Base-by-base conservation (phyloP, 2,888 invertebrate species). In the Agrochola litura region DNA sequence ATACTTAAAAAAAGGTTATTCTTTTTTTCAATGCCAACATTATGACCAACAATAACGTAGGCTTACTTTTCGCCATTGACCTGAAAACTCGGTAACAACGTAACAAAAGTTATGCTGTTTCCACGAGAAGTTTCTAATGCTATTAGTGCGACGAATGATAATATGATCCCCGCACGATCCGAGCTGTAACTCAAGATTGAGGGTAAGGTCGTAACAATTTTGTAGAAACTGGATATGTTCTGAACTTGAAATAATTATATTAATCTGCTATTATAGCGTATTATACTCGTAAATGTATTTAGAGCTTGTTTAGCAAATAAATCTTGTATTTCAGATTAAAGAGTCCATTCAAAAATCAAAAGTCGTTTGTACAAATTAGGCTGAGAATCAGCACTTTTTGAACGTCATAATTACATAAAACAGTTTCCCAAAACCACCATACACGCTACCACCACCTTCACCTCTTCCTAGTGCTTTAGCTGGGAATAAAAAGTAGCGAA, bases 81-180 rank as follows among this genome's bases (percentile, higher is more conserved):
- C 86, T 75, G 71, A 61, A 81, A 86, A 86, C 79, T 81, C 61
- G 6, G 65, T 78, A 86, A 84, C 76, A 79, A 68, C 60, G 70
- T 87, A 70, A 73, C 75, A 72, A 75, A 88, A 86, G 77, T 86
- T 86, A 60, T 37, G 66, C 76, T 78, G 79, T 76, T 75, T 72
- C 46, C 54, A 64, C 63, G 30, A 49, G 71, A 77, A 80, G 65
- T 83, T 85, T 19, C n/a, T 78, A 73, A 85, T 64, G 37, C 71
- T 72, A 77, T 87, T 87, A 78, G 66, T 60, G 6, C 49, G 56
- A 56, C 66, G 75, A 71, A 79, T 75, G 73, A 75, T 80, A 85
- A 81, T 75, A 74, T 63, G 70, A 85, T 78, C 71, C 64, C 41
- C 12, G n/a, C 73, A 81, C 63, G 77, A 67, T 25, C 46, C 49